Evolutionary conservation across 2,797 vertebrate genomes (phyloP).

Genomic region (Sebastes hubbsi): DNA sequence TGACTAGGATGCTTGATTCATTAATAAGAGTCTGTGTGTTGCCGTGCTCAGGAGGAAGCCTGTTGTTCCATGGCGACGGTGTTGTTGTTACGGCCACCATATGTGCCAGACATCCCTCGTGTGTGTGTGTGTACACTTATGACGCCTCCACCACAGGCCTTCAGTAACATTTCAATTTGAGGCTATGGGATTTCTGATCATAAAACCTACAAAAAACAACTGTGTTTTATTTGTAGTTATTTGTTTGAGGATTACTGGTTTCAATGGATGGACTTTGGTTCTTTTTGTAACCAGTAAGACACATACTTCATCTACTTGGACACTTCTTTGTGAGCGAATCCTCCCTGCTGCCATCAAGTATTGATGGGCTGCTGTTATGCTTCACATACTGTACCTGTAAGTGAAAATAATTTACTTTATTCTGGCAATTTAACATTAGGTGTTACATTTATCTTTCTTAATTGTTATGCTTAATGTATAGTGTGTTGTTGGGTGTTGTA

Average conservation of each 20-base stretch:
- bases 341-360: background rate
- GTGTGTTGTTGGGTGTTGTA: background rate
- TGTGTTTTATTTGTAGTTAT: background rate
- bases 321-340: background rate
- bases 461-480: background rate
- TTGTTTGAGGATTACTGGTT: background rate
- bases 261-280: background rate
- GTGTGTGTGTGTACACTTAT: slow-evolving; percentile 8
- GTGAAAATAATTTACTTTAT: background rate
- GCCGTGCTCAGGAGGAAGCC: slow-evolving; percentile 30
- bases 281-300: background rate
- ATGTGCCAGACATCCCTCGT: slow-evolving; percentile 32
- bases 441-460: background rate
- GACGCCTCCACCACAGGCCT: background rate
- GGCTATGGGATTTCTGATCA: background rate
- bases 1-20: slow-evolving; percentile 13
- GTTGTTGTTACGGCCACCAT: slow-evolving; percentile 65
- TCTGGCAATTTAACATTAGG: background rate
- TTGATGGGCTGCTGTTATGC: background rate
- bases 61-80: slow-evolving; percentile 51
- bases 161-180: background rate
- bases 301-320: background rate
- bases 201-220: background rate
- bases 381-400: background rate
- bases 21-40: slow-evolving; percentile 21